Base-by-base conservation (phyloP, 2,113 vertebrate species). In the Gallinago media region DNA sequence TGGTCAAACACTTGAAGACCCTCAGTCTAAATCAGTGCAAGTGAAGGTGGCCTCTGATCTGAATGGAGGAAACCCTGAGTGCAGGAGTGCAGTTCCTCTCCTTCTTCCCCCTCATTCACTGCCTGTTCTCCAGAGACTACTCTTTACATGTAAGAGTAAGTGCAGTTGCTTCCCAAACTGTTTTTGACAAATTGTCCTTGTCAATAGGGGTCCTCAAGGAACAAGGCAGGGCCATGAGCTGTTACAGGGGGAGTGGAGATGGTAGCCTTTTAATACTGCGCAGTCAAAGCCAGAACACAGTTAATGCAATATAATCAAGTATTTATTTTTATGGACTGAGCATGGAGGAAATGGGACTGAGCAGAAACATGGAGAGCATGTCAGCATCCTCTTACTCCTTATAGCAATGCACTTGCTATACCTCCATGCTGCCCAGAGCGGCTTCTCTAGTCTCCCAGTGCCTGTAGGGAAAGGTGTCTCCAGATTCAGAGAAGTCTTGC, bases 361-460 rank as follows among this genome's bases (percentile, higher is more conserved):
- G 34, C 3, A 81, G 32, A 78, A 87, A 59, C 14, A 47, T 5
- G 29, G 23, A 36, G 8, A 71, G 5, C 36, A 6, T 6, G 9
- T 59, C 12, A 18, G 12, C 3, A 3, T 15, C 8, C 9, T 78
- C 54, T 8, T 49, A 13, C 10, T 59, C 15, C 27, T 58, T 58
- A 11, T 0, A 0, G 15, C 11, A 83, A 22, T 14, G 6, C 8
- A 6, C 1, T 9, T 73, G 14, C 36, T 70, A 42, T 2, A 55
- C 20, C 42, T 59, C 8, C 10, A 25, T 1, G 3, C 11, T 38
- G 26, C 38, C 34, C 38, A 38, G 22, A 81, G 4, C 29, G n/a
- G 52, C 13, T 18, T 59, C 7, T 29, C 3, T 20, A 65, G 6
- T 21, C 36, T 93, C 29, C 3, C 56, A 14, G 13, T 49, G 13